phyloP scores from a whole-genome alignment of 37 sponge, comb jelly and placozoan genomes.

The Halichondria panicea region DNA sequence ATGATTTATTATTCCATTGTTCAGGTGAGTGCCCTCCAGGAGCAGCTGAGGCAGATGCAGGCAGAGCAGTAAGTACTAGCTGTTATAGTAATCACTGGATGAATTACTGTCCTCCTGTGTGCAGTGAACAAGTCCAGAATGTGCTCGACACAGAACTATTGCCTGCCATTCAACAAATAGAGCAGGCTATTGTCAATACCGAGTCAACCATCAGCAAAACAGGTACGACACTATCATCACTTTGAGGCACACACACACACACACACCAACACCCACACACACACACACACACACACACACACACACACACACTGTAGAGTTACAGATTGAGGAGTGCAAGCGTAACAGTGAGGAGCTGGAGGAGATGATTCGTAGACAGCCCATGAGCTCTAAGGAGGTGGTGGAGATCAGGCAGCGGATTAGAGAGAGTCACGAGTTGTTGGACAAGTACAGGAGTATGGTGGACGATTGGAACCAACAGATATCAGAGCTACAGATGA shows the following conservation, averaged over 20 bases:
- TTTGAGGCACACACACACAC: neutral
- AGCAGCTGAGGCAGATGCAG: constrained; percentile 8
- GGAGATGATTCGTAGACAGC: constrained; percentile 57
- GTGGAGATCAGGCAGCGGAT: constrained; percentile 29
- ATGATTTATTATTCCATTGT: neutral
- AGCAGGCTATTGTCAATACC: neutral
- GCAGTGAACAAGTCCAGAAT: constrained; percentile 6
- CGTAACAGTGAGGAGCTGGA: constrained; percentile 52
- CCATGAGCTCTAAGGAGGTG: constrained; percentile 74
- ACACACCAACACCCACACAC: neutral
- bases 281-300: neutral
- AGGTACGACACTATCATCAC: neutral
- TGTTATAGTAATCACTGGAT: neutral
- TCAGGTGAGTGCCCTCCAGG: constrained; percentile 43
- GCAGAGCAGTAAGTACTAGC: constrained; percentile 25
- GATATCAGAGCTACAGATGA: constrained; percentile 62
- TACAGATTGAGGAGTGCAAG: constrained; percentile 37
- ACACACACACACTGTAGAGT: constrained; percentile 28
- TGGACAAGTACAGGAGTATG: constrained; percentile 19
- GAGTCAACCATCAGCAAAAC: neutral
- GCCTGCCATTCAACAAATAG: constrained; percentile 6
- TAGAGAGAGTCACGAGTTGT: constrained; percentile 13
- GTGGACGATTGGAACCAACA: constrained; percentile 3
- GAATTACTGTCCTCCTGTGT: neutral
- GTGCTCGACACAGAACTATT: constrained; percentile 18